Base-by-base conservation (phyloP, 2,888 invertebrate genomes). In the Lumbricus terrestris region DNA sequence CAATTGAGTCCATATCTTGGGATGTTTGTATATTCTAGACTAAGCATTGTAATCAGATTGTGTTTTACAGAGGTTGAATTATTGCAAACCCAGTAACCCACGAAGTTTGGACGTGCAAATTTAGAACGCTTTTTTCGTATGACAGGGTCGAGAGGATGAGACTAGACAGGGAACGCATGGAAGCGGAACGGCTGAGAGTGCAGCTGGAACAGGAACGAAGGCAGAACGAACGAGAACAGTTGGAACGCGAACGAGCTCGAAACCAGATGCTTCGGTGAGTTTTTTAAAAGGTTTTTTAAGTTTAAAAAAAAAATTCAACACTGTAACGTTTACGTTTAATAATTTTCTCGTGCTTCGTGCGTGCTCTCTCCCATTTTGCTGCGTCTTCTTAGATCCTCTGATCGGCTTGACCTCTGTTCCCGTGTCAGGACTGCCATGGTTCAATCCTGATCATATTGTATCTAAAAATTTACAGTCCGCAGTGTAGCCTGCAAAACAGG, bases 241-340 rank as follows among this genome's bases (percentile, higher is more conserved):
- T 95, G 69, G 95, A 95, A 91, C 92, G 97, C 93, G 98, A 95
- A 91, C 92, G 97, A 93, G 98, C 98, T 94, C 96, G 97, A 93
- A 96, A 98, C 93, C 98, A 98, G 94, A 95, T 98, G 91, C 37
- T 85, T 34, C 20, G 37, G 85, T 85, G 35, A 85, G 85, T 35
- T 35, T 33, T 20, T n/a, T n/a, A n/a, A n/a, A n/a, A n/a, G n/a
- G n/a, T n/a, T n/a, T n/a, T n/a, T n/a, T n/a, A n/a, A n/a, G n/a
- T n/a, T n/a, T n/a, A n/a, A n/a, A n/a, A n/a, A n/a, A n/a, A n/a
- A n/a, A n/a, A n/a, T n/a, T n/a, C 16, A 4, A 5, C 34, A 34
- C 16, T 29, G 16, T 20, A 18, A 34, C 5, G 34, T 82, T 82
- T 34, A 4, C 47, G n/a, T n/a, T n/a, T n/a, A n/a, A n/a, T n/a